These are phyloP conservation scores for Mormyrops attenuatus DNA, from an alignment of 2,797 vertebrate genomes.

Conservation along the genomic window DNA sequence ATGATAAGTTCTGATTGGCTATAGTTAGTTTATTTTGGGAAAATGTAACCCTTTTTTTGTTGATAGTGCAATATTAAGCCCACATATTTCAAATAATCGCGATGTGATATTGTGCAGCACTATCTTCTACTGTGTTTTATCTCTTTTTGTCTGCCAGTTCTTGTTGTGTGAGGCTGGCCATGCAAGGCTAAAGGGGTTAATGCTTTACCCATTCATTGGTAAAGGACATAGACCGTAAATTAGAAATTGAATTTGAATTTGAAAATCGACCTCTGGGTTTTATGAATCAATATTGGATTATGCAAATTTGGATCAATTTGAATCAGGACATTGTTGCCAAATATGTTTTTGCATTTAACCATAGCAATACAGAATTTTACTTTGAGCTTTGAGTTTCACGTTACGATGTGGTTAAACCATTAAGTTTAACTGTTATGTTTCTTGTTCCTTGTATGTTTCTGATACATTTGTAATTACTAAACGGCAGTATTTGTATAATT, in stretches of 20 bases:
- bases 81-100: background rate
- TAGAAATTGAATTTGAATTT: background rate
- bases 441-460: background rate
- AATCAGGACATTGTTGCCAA: background rate
- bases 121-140: background rate
- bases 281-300: background rate
- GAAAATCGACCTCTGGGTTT: background rate
- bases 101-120: background rate
- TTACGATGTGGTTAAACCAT: background rate
- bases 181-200: background rate
- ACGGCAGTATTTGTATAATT: background rate
- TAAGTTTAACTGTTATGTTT: background rate
- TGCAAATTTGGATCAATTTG: background rate
- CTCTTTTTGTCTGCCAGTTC: background rate
- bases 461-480: background rate
- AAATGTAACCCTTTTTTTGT: background rate
- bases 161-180: background rate
- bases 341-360: background rate
- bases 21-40: background rate
- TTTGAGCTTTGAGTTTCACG: background rate
- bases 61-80: background rate
- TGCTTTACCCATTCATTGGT: background rate
- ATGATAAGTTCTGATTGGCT: background rate
- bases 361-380: background rate
- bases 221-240: background rate